Base-by-base conservation (phyloP, 1,140 invertebrate genomes). In the Caenorhabditis briggsae region DNA sequence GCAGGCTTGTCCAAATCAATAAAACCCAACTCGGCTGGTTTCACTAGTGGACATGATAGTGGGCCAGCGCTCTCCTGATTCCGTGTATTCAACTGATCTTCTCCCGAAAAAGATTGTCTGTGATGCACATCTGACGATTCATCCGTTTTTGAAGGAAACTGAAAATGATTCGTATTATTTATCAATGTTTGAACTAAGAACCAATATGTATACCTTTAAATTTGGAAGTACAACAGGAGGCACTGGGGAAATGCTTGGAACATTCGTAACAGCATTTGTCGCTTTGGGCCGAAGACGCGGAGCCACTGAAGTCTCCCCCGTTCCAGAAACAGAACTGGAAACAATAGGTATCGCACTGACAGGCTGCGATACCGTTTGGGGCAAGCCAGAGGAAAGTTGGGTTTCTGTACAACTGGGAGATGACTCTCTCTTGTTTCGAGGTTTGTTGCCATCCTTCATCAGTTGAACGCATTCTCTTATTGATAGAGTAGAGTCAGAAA, bases 241-340 rank as follows among this genome's bases (percentile, higher is more conserved):
- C 55, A 56, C 50, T 12, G 64, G 43, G 3, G 58, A 58, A 82
- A 89, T 85, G 16, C 78, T 70, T 6, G 87, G 84, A 6, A 90
- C 64, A 43, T 85, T 55, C 8, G 87, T 59, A 65, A 90, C 88
- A 59, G 56, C 90, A 16, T 83, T 82, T 11, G 61, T 59, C n/a
- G 91, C 86, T 83, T 92, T 92, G 16, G 91, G 91, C 55, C 91
- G 86, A 33, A 92, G 89, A 18, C 91, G 90, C 14, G 91, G 91
- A 87, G 92, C 92, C 12, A 92, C 91, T 12, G 91, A 92, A 6
- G 91, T 92, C 33, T 92, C 91, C 5, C 48, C 85, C 12, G 88
- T 82, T 84, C 78, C 64, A 16, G 83, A 43, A 20, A 53, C 25
- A 53, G 82, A 9, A 16, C 78, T 48, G 7, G 83, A 43, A 20